These are phyloP conservation scores for Phrynocephalus versicolor DNA, from an alignment of 2,113 vertebrate genomes.

Conservation along the genomic window DNA sequence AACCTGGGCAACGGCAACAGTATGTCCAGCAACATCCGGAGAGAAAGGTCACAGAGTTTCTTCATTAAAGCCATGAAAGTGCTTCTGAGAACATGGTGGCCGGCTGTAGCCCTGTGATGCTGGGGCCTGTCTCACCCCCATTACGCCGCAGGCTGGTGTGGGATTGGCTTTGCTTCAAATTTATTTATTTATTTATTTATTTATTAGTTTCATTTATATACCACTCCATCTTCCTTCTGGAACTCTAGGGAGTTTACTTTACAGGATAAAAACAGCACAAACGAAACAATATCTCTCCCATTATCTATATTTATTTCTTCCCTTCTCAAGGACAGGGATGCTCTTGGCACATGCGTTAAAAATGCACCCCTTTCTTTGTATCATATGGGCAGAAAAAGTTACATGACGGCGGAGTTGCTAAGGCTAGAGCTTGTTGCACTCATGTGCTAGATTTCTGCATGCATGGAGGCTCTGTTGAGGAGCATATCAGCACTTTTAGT, in stretches of 20 bases:
- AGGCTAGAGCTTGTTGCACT: not conserved
- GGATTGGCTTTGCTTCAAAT: not conserved
- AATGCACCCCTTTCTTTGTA: not conserved
- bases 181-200: too few species aligned
- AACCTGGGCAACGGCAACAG: too few species aligned
- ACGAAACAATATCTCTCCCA: too few species aligned
- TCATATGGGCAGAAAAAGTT: not conserved
- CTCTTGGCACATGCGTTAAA: too few species aligned
- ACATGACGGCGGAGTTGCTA: not conserved
- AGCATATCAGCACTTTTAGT: not conserved
- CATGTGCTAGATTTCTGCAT: not conserved
- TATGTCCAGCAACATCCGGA: too few species aligned
- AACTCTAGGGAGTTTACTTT: too few species aligned
- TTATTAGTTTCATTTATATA: too few species aligned
- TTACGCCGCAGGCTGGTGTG: too few species aligned
- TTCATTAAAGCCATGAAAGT: not conserved
- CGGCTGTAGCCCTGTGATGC: not conserved
- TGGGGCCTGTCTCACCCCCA: not conserved
- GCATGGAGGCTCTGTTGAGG: not conserved
- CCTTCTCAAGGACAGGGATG: not conserved
- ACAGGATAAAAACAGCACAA: too few species aligned
- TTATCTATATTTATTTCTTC: not conserved
- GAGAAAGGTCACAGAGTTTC: too few species aligned
- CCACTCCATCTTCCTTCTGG: too few species aligned
- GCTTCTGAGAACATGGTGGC: not conserved